These are phyloP conservation scores for Thelaira solivaga DNA, from an alignment of 2,888 invertebrate species.

Conservation along the genomic window DNA sequence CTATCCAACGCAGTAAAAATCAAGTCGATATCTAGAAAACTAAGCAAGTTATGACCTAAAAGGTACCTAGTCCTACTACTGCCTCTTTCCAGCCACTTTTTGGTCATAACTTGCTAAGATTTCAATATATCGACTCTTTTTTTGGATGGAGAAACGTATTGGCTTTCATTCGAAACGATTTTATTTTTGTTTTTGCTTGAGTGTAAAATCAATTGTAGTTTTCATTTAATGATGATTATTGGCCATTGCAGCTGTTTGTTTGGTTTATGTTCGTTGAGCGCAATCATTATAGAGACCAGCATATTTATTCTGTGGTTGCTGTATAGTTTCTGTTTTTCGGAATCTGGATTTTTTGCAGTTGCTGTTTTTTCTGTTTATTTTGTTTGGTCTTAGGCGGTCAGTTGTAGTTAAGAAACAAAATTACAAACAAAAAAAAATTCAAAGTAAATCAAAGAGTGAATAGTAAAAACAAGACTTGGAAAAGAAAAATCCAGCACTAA, in stretches of 20 bases:
- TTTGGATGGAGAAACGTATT: no score
- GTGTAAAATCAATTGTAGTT: slow-evolving; percentile 22
- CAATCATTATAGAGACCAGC: slow-evolving; percentile 40
- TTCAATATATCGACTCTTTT: no score
- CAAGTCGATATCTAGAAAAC: no score
- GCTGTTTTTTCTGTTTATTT: no score
- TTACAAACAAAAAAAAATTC: slow-evolving; percentile 6
- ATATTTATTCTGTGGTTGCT: slow-evolving; percentile 44
- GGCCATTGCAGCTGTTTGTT: slow-evolving; percentile 59
- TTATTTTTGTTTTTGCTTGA: no score
- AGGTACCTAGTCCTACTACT: no score
- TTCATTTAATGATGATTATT: slow-evolving; percentile 59
- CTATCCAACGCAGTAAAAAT: no score
- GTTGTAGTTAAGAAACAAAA: slow-evolving; percentile 32
- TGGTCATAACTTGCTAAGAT: no score
- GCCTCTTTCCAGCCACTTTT: no score
- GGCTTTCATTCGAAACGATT: no score
- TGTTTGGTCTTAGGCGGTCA: slow-evolving; percentile 18
- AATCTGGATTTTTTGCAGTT: slow-evolving; percentile 37
- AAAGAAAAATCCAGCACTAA: not conserved
- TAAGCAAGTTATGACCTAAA: no score
- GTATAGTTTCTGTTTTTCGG: slow-evolving; percentile 10
- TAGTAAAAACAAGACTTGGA: not conserved
- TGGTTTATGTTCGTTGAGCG: slow-evolving; percentile 11
- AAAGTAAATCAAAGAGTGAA: slow-evolving; percentile 10